Evolutionary conservation across 2,113 vertebrate species (phyloP).

Genomic region (Pteruthius melanotis): DNA sequence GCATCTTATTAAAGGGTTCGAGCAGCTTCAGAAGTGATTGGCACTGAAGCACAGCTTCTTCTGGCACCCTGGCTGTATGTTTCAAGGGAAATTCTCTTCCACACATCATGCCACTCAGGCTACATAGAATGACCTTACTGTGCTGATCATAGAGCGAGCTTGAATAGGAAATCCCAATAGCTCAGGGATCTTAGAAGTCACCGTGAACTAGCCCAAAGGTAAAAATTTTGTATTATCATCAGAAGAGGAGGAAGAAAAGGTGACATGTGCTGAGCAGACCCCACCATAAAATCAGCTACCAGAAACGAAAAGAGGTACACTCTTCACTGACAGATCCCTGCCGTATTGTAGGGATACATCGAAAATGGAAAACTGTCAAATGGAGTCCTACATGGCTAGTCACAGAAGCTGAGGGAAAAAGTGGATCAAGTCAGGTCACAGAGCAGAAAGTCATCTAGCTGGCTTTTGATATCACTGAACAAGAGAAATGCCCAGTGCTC

Average conservation of each 20-base stretch:
- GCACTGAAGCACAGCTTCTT: background rate
- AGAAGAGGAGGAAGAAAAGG: background rate
- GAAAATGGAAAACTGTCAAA: background rate
- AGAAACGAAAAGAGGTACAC: background rate
- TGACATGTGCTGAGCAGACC: background rate
- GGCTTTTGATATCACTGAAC: background rate
- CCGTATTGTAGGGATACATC: rapidly evolving
- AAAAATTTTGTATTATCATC: background rate
- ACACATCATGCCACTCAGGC: background rate
- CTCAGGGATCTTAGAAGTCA: background rate
- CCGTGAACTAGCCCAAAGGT: background rate
- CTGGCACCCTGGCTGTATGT: background rate
- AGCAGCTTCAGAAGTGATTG: background rate
- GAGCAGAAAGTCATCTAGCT: background rate
- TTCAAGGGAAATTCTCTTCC: background rate
- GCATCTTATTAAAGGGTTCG: background rate
- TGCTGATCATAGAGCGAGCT: rapidly evolving
- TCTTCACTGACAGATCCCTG: background rate
- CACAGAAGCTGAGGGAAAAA: background rate
- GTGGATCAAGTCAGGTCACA: background rate
- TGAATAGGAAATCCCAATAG: background rate
- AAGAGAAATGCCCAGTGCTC: background rate
- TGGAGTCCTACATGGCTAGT: background rate
- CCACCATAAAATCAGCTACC: background rate
- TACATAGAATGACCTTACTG: background rate